phyloP scores from a whole-genome alignment of 2,113 vertebrate species.

The Hystrix brachyura region DNA sequence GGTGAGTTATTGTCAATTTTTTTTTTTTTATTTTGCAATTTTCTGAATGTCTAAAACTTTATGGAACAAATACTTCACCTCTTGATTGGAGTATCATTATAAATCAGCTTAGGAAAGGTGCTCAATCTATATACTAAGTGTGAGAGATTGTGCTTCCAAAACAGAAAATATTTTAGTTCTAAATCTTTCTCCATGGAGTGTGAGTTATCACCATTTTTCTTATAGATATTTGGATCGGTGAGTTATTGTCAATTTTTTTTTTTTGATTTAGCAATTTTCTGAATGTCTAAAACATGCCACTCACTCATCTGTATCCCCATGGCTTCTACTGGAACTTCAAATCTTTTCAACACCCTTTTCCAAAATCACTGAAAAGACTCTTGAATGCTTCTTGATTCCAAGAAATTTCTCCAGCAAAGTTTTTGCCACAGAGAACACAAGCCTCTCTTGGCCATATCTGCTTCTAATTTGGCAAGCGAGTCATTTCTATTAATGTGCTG shows the following conservation, averaged over 20 bases:
- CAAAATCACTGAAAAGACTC: constrained; percentile 35
- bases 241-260: neutral
- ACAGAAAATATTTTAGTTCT: neutral
- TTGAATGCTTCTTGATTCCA: neutral
- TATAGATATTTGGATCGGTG: neutral
- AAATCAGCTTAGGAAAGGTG: neutral
- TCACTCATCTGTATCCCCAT: constrained; percentile 39
- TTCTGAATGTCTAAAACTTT: too few species aligned
- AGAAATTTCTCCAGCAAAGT: neutral
- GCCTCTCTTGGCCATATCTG: neutral
- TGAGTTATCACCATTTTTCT: neutral
- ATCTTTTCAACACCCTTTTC: neutral
- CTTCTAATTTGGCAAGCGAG: neutral
- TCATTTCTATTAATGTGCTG: neutral
- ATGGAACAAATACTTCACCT: neutral
- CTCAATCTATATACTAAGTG: neutral
- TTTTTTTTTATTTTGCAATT: too few species aligned
- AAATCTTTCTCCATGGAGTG: neutral
- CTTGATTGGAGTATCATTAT: neutral
- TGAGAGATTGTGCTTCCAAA: constrained; percentile 53
- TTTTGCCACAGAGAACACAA: neutral
- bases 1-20: neutral
- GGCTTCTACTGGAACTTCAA: neutral
- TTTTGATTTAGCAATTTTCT: neutral
- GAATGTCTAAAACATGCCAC: neutral